These are phyloP conservation scores for Notamacropus eugenii DNA, from an alignment of 2,797 vertebrate genomes.

Conservation along the genomic window DNA sequence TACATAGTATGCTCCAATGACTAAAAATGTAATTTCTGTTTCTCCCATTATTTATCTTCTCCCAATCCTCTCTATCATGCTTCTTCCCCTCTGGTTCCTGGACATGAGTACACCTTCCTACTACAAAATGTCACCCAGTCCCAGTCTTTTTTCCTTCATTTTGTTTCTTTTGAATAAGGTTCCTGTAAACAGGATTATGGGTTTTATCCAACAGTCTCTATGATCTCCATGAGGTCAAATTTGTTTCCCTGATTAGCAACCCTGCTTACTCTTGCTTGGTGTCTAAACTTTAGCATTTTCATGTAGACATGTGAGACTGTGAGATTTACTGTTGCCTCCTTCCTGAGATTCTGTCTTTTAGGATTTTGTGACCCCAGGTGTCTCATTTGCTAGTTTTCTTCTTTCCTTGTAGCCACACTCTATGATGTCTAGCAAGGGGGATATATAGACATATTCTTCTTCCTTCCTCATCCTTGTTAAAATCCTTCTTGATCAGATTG, in stretches of 20 bases:
- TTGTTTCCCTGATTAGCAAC: background rate
- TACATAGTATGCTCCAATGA: background rate
- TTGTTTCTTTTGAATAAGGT: background rate
- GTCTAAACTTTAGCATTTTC: background rate
- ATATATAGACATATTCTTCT: background rate
- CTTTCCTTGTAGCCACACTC: background rate
- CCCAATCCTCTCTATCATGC: background rate
- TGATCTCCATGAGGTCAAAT: background rate
- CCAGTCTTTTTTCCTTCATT: background rate
- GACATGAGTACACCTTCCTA: background rate
- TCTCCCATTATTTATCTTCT: background rate
- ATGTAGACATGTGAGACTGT: background rate
- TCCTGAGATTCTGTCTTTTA: background rate
- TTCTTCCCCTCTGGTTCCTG: background rate
- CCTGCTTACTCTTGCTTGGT: background rate
- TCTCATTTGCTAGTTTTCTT: background rate
- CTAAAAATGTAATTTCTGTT: background rate
- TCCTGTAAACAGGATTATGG: background rate
- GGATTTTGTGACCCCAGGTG: background rate
- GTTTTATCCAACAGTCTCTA: background rate
- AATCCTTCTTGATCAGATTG: background rate
- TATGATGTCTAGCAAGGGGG: background rate
- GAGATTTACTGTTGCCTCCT: background rate
- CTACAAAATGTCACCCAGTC: background rate
- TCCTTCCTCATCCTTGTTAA: background rate